A percentile compares a stretch with the other conserved stretches of the same genome.
Conservation (phyloP, 2,797 vertebrate species). For the Margarornis squamiger region DNA sequence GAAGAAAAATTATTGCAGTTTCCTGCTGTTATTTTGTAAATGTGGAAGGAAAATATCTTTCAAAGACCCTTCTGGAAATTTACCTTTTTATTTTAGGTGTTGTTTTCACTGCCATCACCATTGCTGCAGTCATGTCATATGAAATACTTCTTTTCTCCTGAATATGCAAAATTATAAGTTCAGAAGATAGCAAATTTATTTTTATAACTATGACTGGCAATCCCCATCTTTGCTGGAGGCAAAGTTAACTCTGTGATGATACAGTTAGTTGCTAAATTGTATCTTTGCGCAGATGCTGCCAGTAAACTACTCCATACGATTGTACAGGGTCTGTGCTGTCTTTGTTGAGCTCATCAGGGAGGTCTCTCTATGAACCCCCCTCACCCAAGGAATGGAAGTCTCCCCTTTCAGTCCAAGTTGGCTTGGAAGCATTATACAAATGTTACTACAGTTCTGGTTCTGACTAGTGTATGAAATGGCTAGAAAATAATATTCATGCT, state of each 20-base stretch:
- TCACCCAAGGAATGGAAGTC: not conserved
- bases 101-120: not conserved
- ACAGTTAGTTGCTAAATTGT: not conserved
- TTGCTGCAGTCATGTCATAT: not conserved
- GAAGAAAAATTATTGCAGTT: not conserved
- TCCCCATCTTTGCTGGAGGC: not conserved
- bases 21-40: not conserved
- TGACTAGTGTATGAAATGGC: not conserved
- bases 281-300: not conserved
- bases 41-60: not conserved
- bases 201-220: not conserved
- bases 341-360: not conserved
- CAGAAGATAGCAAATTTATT: not conserved
- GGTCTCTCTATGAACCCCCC: accelerated
- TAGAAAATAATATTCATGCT: not conserved
- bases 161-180: not conserved
- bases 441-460: not conserved
- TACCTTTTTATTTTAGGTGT: not conserved
- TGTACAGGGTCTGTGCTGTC: too few species aligned
- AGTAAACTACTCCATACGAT: not conserved
- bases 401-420: not conserved
- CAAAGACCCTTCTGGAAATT: not conserved
- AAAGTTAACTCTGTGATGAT: not conserved
- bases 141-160: not conserved
- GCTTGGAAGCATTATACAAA: not conserved